phyloP scores from a whole-genome alignment of 2,888 invertebrate genomes.

The Aporophyla lueneburgensis region DNA sequence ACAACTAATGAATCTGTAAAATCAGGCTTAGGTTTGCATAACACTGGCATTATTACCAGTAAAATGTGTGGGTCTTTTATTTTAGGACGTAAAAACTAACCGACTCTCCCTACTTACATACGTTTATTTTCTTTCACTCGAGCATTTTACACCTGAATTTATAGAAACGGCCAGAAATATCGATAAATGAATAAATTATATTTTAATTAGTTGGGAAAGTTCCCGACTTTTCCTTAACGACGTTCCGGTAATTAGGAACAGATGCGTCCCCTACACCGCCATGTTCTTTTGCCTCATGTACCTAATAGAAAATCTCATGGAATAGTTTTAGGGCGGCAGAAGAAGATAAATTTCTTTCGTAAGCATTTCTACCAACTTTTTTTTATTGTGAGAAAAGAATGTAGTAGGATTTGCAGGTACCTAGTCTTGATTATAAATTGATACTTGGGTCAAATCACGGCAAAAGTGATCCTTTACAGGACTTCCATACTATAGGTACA shows the following conservation, averaged over 20 bases:
- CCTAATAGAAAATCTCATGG: neutral
- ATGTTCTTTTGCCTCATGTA: neutral
- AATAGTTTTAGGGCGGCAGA: neutral
- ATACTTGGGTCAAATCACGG: neutral
- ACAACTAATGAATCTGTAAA: neutral
- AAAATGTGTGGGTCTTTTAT: neutral
- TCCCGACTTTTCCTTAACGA: slow-evolving; percentile 25
- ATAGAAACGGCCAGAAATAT: slow-evolving; percentile 5
- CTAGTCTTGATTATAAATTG: neutral
- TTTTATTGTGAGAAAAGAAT: no score
- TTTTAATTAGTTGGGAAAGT: slow-evolving; percentile 25
- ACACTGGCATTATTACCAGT: neutral
- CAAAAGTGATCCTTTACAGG: neutral
- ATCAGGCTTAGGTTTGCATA: neutral
- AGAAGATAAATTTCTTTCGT: neutral
- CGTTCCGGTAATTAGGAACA: slow-evolving; percentile 36
- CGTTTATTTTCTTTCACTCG: neutral
- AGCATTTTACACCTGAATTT: neutral
- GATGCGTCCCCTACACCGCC: slow-evolving; percentile 14
- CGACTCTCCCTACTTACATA: neutral
- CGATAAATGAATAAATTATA: slow-evolving; percentile 30
- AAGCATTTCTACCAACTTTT: neutral
- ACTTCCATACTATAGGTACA: neutral
- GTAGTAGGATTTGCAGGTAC: neutral
- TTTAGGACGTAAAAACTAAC: neutral